A percentile compares a stretch with the other conserved stretches of the same genome.
These are phyloP conservation scores for Garra rufa DNA, from an alignment of 2,113 vertebrate species.

Conservation along the genomic window DNA sequence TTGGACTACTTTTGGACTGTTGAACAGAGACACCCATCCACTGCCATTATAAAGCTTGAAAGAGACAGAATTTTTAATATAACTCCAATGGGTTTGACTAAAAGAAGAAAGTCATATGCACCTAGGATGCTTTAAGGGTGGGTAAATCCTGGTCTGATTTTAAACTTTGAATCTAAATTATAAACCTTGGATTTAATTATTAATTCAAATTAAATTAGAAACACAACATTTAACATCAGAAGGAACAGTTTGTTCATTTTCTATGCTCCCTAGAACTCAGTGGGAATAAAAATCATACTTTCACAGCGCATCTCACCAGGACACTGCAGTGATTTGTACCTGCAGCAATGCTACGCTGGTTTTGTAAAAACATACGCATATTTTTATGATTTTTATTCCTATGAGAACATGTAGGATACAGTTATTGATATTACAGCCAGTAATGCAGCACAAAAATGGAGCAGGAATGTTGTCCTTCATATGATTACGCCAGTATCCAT, in stretches of 20 bases:
- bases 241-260: background rate
- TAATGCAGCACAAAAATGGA: background rate
- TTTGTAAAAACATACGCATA: background rate
- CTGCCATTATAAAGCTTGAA: too few relatives aligned
- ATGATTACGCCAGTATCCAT: constrained; percentile 36
- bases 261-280: background rate
- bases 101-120: too few relatives aligned
- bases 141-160: too few relatives aligned
- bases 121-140: too few relatives aligned
- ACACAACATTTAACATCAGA: background rate
- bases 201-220: background rate
- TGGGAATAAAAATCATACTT: background rate
- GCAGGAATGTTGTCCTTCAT: constrained; percentile 3
- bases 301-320: background rate
- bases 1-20: too few relatives aligned
- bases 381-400: background rate
- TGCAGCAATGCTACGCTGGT: background rate
- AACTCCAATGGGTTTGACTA: too few relatives aligned
- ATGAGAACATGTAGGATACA: background rate
- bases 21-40: too few relatives aligned
- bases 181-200: background rate
- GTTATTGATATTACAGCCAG: background rate
- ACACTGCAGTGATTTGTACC: background rate
- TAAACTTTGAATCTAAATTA: too few relatives aligned
- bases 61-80: too few relatives aligned